Conservation (phyloP, 2,797 vertebrate species). For the Sus cebifrons region DNA sequence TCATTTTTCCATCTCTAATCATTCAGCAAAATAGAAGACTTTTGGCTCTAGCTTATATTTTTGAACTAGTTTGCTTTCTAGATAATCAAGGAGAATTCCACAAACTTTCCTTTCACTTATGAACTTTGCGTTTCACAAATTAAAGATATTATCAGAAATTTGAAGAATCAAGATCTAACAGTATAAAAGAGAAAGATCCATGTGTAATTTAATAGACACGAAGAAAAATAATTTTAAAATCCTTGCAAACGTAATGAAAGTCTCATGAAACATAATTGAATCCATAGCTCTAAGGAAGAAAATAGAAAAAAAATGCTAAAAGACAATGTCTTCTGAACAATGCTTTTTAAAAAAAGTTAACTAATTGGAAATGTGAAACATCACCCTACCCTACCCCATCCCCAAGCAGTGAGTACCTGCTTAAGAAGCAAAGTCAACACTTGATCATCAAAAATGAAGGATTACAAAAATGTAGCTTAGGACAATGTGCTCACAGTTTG, state of each 20-base stretch:
- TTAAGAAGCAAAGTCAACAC: not conserved
- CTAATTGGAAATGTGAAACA: not conserved
- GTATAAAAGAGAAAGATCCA: not conserved
- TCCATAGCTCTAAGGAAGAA: not conserved
- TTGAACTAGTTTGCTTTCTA: not conserved
- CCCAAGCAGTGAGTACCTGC: not conserved
- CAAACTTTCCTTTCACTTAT: not conserved
- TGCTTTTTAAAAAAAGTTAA: not conserved
- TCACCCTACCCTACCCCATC: accelerated
- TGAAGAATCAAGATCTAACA: not conserved
- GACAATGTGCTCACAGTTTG: not conserved
- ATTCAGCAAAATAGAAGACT: not conserved
- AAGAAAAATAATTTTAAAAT: not conserved
- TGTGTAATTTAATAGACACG: not conserved
- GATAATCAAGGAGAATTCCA: not conserved
- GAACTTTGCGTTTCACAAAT: not conserved
- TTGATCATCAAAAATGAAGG: not conserved
- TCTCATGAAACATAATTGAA: constrained; percentile 18
- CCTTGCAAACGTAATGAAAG: not conserved
- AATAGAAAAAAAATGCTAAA: not conserved
- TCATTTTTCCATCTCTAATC: not conserved
- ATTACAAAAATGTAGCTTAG: not conserved
- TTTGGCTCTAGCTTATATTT: not conserved
- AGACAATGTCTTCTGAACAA: not conserved
- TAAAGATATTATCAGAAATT: not conserved